Conservation (phyloP, 2,797 vertebrate genomes). For the Falco concolor region DNA sequence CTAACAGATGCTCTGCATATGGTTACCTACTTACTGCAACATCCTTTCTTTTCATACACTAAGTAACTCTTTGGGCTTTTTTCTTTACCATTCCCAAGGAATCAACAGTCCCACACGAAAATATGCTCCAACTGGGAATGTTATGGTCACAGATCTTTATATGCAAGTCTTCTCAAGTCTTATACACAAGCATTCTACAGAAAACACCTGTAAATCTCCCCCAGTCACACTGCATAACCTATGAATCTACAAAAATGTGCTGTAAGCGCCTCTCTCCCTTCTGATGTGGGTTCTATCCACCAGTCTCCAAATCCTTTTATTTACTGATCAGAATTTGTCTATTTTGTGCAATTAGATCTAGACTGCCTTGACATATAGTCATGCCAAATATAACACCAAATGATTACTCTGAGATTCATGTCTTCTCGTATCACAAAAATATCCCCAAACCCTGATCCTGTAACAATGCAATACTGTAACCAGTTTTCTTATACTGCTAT, state of each 20-base stretch:
- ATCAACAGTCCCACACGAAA: neutral
- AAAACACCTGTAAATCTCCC: neutral
- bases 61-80: neutral
- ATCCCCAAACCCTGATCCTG: neutral
- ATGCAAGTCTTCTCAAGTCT: neutral
- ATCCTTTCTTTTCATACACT: neutral
- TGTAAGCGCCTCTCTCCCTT: neutral
- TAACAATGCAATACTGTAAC: neutral
- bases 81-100: neutral
- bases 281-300: neutral
- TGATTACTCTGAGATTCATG: neutral
- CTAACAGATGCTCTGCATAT: neutral
- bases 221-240: neutral
- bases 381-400: neutral
- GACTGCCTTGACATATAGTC: neutral
- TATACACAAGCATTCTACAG: neutral
- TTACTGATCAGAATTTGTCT: neutral
- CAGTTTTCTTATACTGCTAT: neutral
- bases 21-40: neutral
- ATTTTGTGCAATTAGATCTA: neutral
- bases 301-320: neutral
- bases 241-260: neutral
- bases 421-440: neutral
- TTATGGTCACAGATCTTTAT: neutral
- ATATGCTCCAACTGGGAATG: neutral